Evolutionary conservation across 35 echinoderm and acorn worm species (phyloP).

Genomic region (Chiridota heheva): DNA sequence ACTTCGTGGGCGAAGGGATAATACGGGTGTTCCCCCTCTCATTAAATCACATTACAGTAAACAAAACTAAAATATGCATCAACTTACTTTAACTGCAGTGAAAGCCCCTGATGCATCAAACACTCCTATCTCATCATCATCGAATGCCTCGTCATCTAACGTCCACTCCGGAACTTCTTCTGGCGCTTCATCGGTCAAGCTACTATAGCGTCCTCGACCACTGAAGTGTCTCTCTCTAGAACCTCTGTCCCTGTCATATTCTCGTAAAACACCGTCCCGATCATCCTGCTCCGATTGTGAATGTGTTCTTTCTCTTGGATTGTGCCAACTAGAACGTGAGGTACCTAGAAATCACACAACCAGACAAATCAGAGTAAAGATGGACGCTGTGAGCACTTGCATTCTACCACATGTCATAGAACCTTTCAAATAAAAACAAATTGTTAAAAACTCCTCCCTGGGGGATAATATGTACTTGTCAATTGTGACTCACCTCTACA

Average conservation of each 20-base stretch:
- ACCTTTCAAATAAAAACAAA: too few species aligned
- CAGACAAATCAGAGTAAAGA: neutral
- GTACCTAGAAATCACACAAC: constrained; percentile 22
- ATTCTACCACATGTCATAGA: neutral
- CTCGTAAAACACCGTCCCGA: constrained; percentile 44
- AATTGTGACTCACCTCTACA: too few species aligned
- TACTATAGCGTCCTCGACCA: constrained; percentile 52
- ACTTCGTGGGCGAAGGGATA: too few species aligned
- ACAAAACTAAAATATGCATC: too few species aligned
- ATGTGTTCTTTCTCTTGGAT: constrained; percentile 51
- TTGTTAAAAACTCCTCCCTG: too few species aligned
- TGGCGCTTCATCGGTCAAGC: constrained; percentile 57
- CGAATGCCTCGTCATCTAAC: constrained; percentile 74
- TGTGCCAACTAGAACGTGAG: constrained; percentile 79
- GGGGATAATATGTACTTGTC: too few species aligned
- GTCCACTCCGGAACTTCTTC: constrained; percentile 96
- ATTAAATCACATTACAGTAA: too few species aligned
- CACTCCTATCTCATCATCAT: constrained; percentile 61
- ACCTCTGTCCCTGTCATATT: constrained; percentile 30
- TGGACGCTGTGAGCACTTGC: neutral
- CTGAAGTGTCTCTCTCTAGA: constrained; percentile 65
- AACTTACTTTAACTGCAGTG: constrained; percentile 79
- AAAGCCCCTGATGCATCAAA: constrained; percentile 96
- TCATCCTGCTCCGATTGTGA: constrained; percentile 14
- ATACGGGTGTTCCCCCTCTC: too few species aligned